Percentiles rank a stretch among this genome's conserved stretches.
Evolutionary conservation across 2,888 invertebrate genomes (phyloP).

Genomic region (Conus canariensis): DNA sequence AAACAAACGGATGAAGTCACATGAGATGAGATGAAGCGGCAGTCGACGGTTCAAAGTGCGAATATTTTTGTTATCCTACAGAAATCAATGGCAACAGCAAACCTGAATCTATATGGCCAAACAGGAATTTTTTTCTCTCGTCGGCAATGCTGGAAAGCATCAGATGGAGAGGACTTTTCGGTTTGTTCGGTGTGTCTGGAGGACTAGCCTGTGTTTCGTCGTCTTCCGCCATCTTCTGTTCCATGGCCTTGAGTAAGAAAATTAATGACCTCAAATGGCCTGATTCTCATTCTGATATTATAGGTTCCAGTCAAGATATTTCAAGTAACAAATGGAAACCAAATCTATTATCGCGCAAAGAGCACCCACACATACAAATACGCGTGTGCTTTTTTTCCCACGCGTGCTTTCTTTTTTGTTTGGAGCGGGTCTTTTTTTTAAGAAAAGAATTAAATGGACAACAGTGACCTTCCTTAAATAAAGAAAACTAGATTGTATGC

Average conservation of each 20-base stretch:
- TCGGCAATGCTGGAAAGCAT: conserved; percentile 47
- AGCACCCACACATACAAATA: too few species aligned
- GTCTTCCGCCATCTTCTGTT: conserved; percentile 62
- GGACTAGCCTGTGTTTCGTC: conserved; percentile 45
- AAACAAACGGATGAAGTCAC: conserved; percentile 12
- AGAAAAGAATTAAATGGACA: too few species aligned
- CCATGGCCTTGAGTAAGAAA: neutral
- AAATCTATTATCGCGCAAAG: too few species aligned
- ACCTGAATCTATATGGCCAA: conserved; percentile 40
- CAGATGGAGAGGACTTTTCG: conserved; percentile 44
- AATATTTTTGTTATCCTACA: neutral
- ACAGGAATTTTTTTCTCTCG: conserved; percentile 42
- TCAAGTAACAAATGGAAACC: neutral
- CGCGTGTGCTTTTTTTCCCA: too few species aligned
- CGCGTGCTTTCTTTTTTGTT: too few species aligned
- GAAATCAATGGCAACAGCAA: neutral
- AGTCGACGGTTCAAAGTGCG: neutral
- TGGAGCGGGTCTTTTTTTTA: too few species aligned
- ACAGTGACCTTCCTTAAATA: too few species aligned
- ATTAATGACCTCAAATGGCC: conserved; percentile 16
- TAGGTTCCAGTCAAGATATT: neutral
- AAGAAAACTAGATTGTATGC: too few species aligned
- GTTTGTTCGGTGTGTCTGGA: conserved; percentile 46
- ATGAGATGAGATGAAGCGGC: neutral
- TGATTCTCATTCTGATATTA: neutral